Evolutionary conservation across 2,113 vertebrate genomes (phyloP), one percentile per base, ranked within the genome.

Genomic region (Mastomys coucha): DNA sequence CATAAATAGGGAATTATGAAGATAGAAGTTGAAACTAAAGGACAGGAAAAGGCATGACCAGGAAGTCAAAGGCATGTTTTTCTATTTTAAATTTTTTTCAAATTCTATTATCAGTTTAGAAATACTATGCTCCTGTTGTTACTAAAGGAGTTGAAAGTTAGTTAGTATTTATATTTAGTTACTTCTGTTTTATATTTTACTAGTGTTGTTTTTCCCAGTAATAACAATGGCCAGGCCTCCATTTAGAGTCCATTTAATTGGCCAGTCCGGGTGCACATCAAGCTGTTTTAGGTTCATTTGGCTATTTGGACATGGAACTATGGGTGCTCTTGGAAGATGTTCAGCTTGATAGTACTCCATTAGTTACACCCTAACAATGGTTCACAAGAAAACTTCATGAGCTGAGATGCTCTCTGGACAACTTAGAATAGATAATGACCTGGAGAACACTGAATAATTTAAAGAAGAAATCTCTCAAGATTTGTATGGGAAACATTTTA

Each of bases 1-100:
- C 97, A 98, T 97, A 98, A 96, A 94, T 94, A 97, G 42, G 77
- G 13, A 72, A 24, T 97, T 97, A 84, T 93, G 95, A 91, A 98
- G 98, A 95, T 80, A 81, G n/a, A 96, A 94, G 16, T 8, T 95
- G 88, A 97, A 97, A 97, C 96, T 97, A 82, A 87, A 93, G 95
- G 24, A 91, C n/a, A 97, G 91, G 97, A 91, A 88, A 97, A 97
- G 72, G 81, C 75, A 95, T 95, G 88, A 92, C 8, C 24, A 75
- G 39, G 26, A 17, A 89, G 75, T 93, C n/a, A 67, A 94, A 84
- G 49, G 39, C 88, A 22, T 58, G 19, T 1, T 60, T 7, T 82
- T 17, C 26, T 91, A 36, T 33, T 85, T 70, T 51, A 72, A 60
- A 17, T 60, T 39, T 92, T 92, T 94, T 33, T 2, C 39, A 94